phyloP scores from a whole-genome alignment of 2,888 invertebrate genomes.

The Camponotus fellah region DNA sequence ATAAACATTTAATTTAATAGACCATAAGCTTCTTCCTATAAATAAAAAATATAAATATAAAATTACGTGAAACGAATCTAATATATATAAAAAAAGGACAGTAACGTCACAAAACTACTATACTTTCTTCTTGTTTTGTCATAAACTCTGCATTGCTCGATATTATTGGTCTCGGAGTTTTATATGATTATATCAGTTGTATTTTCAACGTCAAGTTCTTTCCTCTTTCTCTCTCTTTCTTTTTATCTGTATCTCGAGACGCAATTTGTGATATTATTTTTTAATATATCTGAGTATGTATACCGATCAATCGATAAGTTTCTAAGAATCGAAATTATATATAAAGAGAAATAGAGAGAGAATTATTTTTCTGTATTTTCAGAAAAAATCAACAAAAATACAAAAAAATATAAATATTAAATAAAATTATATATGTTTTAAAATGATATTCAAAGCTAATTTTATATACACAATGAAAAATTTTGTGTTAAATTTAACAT shows the following conservation, averaged over 20 bases:
- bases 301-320: neutral
- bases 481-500: too few relatives aligned
- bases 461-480: neutral
- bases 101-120: conserved; percentile 68
- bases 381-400: neutral
- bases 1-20: conserved; percentile 74
- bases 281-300: neutral
- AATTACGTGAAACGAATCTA: conserved; percentile 59
- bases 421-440: neutral
- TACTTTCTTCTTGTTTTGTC: conserved; percentile 54
- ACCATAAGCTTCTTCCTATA: conserved; percentile 68
- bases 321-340: neutral
- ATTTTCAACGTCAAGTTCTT: conserved; percentile 23
- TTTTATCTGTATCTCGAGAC: neutral
- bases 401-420: neutral
- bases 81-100: conserved; percentile 40
- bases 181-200: conserved; percentile 40
- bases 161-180: conserved; percentile 63
- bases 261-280: conserved; percentile 31
- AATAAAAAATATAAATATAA: conserved; percentile 57
- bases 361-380: neutral
- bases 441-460: neutral
- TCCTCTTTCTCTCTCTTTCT: too few relatives aligned
- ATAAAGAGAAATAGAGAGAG: neutral
- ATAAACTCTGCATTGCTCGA: conserved; percentile 58